Base-by-base conservation (phyloP, 1,140 invertebrate genomes). In the Acromyrmex heyeri region DNA sequence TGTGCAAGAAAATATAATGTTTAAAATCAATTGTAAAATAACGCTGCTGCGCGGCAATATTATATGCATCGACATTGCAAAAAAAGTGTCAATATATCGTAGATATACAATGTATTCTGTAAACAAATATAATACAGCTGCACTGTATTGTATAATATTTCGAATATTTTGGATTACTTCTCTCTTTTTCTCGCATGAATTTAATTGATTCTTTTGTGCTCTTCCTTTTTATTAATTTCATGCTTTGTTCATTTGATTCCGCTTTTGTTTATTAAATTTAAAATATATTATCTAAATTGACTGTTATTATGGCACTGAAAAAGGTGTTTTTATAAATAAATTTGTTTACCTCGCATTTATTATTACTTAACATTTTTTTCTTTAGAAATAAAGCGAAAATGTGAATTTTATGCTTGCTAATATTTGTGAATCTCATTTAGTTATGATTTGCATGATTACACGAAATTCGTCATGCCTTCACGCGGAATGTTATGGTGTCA, bases 11-110 rank as follows among this genome's bases (percentile, higher is more conserved):
- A 85, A 76, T 18, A 8, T 44, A 62, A 27, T 57, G 18, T 82
- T 82, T 72, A 62, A 85, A 85, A 44, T 85, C 57, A 85, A 53
- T n/a, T n/a, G 44, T 85, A 62, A 76, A 83, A 76, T 77, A 85
- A 76, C 16, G 48, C 72, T 73, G 53, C 14, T 38, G 48, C 16
- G 5, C 6, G 1, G 48, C n/a, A 24, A 24, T 77, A 27, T 77
- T 85, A 76, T 14, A 16, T 57, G 44, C 21, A 27, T n/a, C 27
- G 62, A 21, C 8, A 18, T 57, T 69, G 48, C 27, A 38, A 79
- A 30, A 69, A 69, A 79, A 79, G 50, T 79, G 30, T 55, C 62
- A 55, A 79, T 65, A 34, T 48, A 78, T 38, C 27, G 27, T 30
- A 62, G n/a, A 2, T 62, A 24, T n/a, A 79, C 27, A 34, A 27